These are phyloP conservation scores for Sceliomorpha sp. DNA, from an alignment of 2,888 invertebrate species.

Conservation along the genomic window DNA sequence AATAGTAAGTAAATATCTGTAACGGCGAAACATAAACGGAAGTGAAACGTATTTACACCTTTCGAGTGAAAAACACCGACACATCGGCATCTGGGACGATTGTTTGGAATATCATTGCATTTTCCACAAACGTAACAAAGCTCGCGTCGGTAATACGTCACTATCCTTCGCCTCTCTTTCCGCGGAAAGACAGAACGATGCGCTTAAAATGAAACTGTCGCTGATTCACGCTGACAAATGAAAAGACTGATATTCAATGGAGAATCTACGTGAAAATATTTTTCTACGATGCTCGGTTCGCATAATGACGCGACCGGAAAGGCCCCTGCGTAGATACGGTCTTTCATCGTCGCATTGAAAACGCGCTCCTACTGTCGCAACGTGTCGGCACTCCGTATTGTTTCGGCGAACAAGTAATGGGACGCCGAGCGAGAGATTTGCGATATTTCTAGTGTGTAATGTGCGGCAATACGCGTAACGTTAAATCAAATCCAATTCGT, in stretches of 20 bases:
- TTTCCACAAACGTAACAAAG: constrained; percentile 34
- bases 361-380: constrained; percentile 52
- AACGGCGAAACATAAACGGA: no score
- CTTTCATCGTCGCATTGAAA: constrained; percentile 61
- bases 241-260: constrained; percentile 53
- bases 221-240: constrained; percentile 50
- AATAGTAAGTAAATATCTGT: no score
- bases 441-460: constrained; percentile 78
- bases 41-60: no score
- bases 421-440: constrained; percentile 72
- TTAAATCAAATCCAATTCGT: constrained; percentile 79
- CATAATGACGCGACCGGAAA: constrained; percentile 55
- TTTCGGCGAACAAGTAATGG: constrained; percentile 70
- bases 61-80: no score
- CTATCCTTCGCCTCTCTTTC: constrained; percentile 27
- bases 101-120: constrained; percentile 35
- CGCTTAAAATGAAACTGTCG: constrained; percentile 33
- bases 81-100: no score
- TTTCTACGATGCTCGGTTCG: constrained; percentile 37
- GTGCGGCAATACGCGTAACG: constrained; percentile 76
- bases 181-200: constrained; percentile 5
- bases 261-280: constrained; percentile 46
- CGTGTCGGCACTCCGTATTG: constrained; percentile 51
- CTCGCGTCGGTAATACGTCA: constrained; percentile 17
- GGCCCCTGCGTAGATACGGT: constrained; percentile 52